Base-by-base conservation (phyloP, 2,888 invertebrate species). In the Dioctria rufipes region DNA sequence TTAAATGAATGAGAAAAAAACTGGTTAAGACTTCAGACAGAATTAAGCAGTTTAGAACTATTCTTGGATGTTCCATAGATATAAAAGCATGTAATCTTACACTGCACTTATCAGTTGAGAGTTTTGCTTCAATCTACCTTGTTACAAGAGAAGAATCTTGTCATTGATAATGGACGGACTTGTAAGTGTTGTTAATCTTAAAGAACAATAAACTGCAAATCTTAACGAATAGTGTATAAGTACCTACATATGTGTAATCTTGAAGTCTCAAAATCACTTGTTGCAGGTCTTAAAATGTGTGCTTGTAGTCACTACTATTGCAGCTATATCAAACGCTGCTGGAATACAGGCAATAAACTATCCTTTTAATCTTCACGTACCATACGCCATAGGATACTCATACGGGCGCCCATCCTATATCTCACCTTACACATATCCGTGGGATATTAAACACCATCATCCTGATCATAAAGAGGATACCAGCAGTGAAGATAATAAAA, bases 391-490 rank as follows among this genome's bases (percentile, higher is more conserved):
- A 6, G 63, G 9, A 39, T 63, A 63, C 39, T 40, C 63, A 3
- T 63, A 63, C 39, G 40, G 37, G 6, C 8, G 5, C 2, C 40
- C 63, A 9, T 11, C 39, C 37, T 5, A 37, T 40, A 3, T 63
- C 4, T 5, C n/a, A n/a, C 63, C 63, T 9, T 37, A n/a, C 6
- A 40, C 11, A 6, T 63, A 39, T 40, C 8, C 63, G 3, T 37
- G 5, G 40, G 63, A 39, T 37, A 39, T 39, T 37, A 63, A 63
- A 13, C 63, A 63, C 40, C 63, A 63, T 63, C 63, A 39, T 11
- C 63, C 63, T 4, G 63, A 40, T 40, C 63, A 63, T 40, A 63
- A 63, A 11, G 63, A 63, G 63, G 63, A 63, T 63, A 25, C 37
- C 25, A 40, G 39, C 11, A 6, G 37, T 6, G 39, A 63, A 40